Base-by-base conservation (phyloP, 2,113 vertebrate genomes). In the Diadophis punctatus region DNA sequence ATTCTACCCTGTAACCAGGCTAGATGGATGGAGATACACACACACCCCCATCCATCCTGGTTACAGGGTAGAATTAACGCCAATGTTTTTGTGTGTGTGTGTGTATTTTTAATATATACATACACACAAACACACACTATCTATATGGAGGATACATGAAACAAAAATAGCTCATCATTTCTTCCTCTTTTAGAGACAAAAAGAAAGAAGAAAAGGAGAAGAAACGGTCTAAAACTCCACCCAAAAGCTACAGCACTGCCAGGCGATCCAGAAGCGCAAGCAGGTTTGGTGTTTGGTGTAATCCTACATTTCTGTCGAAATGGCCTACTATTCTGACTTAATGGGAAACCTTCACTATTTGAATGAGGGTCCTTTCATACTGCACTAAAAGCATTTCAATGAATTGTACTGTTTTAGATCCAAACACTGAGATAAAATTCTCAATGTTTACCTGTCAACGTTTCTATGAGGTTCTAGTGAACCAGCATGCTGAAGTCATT, bases 191-290 rank as follows among this genome's bases (percentile, higher is more conserved):
- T 96, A 99, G 99, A 98, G 98, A 99, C 92, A 98, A 99, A 97
- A 99, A 99, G 97, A 99, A 99, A 96, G 99, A 99, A 96, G 99
- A 99, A 63, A 99, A 99, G 95, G 98, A 98, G 51, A 99, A 99
- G 95, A 99, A 99, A 95, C 98, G 99, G 86, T 99, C 99, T 3
- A 99, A 99, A 98, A 99, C 99, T 11, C 99, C 99, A 8, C 99
- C 99, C 74, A 99, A 99, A 97, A 99, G 99, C 96, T 99, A 99
- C 95, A 99, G 99, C 97, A 99, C 99, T 93, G 98, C 98, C 60
- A 97, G 99, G 89, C 97, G 99, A 91, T 99, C 99, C 49, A 97
- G 98, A 95, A 99, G 99, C 97, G 97, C 98, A 93, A 99, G 97
- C 97, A 99, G 99, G 99, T 99, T 96, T 95, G 88, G 90, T 43